Conservation (phyloP, 2,888 invertebrate species). For the Acanthosoma haemorrhoidale region DNA sequence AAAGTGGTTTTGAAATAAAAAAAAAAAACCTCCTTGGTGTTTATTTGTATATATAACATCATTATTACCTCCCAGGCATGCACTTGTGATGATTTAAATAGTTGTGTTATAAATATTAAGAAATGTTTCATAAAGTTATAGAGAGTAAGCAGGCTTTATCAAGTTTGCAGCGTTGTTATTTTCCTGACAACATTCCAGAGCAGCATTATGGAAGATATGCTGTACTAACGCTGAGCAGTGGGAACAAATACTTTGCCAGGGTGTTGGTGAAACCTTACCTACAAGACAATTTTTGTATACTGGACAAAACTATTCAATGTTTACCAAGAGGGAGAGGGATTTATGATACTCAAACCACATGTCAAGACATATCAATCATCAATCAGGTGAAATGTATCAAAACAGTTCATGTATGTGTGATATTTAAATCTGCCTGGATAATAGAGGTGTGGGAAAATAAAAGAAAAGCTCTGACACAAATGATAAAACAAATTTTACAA, state of each 20-base stretch:
- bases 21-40: no score
- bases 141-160: constrained; percentile 4
- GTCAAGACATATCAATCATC: constrained; percentile 34
- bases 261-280: constrained; percentile 36
- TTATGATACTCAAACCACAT: neutral
- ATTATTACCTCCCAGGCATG: no score
- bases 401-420: constrained; percentile 38
- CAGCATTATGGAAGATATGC: constrained; percentile 36
- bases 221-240: constrained; percentile 28
- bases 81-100: no score
- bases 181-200: constrained; percentile 2
- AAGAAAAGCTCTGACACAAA: constrained; percentile 15
- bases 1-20: no score
- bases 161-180: constrained; percentile 30
- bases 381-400: constrained; percentile 36
- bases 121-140: constrained; percentile 16
- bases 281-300: constrained; percentile 34
- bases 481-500: constrained; percentile 42
- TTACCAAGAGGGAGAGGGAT: neutral
- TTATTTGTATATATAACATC: no score
- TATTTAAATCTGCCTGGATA: constrained; percentile 37
- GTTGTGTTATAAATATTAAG: no score
- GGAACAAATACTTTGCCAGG: constrained; percentile 37
- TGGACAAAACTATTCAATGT: constrained; percentile 40
- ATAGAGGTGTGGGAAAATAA: constrained; percentile 37